Conservation (phyloP, 23 tunicate genomes). For the Clavelina lepadiformis region DNA sequence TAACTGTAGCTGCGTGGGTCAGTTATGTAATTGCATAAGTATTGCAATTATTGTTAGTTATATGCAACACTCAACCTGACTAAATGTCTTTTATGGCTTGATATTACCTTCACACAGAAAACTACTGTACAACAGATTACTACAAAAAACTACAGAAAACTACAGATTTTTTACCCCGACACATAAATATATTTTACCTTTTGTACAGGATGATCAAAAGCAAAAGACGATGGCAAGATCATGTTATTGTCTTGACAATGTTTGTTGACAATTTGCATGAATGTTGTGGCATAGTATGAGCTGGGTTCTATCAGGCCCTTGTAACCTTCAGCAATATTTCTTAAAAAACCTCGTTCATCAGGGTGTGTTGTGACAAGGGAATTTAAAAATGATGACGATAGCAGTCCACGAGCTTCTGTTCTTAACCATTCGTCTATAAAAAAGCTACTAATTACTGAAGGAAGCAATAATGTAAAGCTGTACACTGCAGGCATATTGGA, state of each 20-base stretch:
- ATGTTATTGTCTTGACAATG: background rate
- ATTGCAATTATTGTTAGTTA: no score
- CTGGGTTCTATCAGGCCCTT: background rate
- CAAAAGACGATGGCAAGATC: constrained; percentile 7
- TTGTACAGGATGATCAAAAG: constrained; percentile 22
- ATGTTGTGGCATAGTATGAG: background rate
- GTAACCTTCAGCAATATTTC: background rate
- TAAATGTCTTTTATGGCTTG: no score
- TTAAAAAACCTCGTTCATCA: constrained; percentile 6
- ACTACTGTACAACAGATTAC: background rate
- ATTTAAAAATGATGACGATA: background rate
- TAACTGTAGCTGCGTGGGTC: no score
- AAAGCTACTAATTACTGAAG: no score
- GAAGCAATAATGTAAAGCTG: no score
- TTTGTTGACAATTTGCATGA: constrained; percentile 1
- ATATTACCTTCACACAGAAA: no score
- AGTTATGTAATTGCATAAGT: no score
- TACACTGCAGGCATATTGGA: no score
- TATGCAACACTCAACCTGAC: no score
- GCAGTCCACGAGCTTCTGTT: background rate
- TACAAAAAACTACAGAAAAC: background rate
- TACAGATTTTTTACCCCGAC: background rate
- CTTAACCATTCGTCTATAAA: no score
- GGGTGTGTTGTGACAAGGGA: background rate
- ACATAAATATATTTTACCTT: constrained; percentile 8